Percentiles rank a stretch among this genome's conserved stretches.
phyloP scores from a whole-genome alignment of 2,888 invertebrate species.

The Zaprionus obscuricornis region DNA sequence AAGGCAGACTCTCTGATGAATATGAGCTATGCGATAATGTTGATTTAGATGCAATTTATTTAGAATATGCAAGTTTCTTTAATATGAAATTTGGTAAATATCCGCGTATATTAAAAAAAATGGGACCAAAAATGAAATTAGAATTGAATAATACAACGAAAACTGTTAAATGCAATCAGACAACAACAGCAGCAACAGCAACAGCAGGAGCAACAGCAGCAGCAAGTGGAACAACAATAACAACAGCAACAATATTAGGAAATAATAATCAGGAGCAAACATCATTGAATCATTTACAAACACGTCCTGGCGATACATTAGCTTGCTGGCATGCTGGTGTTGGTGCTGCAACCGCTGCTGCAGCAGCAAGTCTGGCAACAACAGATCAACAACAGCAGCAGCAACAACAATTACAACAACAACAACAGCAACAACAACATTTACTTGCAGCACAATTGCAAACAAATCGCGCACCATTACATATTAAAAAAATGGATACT shows the following conservation, averaged over 20 bases:
- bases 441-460: conserved; percentile 28
- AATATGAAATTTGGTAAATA: conserved; percentile 93
- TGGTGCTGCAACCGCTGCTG: conserved; percentile 46
- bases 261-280: neutral
- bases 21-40: conserved; percentile 95
- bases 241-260: neutral
- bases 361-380: conserved; percentile 28
- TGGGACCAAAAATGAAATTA: conserved; percentile 59
- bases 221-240: neutral
- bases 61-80: conserved; percentile 95
- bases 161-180: conserved; percentile 1
- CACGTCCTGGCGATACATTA: conserved; percentile 24
- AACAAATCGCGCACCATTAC: conserved; percentile 60
- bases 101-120: conserved; percentile 89
- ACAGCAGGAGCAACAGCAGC: neutral
- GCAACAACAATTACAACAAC: conserved; percentile 22
- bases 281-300: conserved; percentile 10
- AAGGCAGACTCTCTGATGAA: conserved; percentile 88
- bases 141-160: conserved; percentile 51
- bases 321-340: conserved; percentile 57
- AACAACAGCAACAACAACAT: conserved; percentile 14
- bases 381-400: conserved; percentile 21
- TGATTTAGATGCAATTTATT: conserved; percentile 93
- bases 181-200: neutral
- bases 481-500: conserved; percentile 67